Evolutionary conservation across 2,888 invertebrate species (phyloP).

Genomic region (Sphecodes monilicornis): DNA sequence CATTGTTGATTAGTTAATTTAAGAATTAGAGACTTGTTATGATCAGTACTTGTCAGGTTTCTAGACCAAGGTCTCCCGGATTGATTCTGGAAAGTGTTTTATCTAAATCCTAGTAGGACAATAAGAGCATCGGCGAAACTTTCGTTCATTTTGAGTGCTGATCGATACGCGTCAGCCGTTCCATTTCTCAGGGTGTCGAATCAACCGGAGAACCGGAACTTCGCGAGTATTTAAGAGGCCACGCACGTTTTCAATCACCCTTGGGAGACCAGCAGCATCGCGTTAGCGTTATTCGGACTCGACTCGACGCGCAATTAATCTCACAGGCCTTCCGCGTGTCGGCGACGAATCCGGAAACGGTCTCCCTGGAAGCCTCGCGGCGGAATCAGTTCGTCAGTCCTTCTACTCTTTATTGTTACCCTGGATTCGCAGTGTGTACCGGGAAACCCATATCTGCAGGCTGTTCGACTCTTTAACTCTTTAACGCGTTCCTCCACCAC

Average conservation of each 20-base stretch:
- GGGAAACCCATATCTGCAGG: not conserved
- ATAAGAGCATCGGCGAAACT: not conserved
- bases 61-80: not conserved
- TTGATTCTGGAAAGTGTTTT: not conserved
- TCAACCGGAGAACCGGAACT: constrained; percentile 7
- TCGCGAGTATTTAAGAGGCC: not conserved
- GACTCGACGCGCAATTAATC: constrained; percentile 28
- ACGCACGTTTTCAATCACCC: constrained; percentile 35
- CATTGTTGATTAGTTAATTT: no score
- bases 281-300: constrained; percentile 18
- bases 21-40: no score
- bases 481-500: not conserved
- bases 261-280: constrained; percentile 1
- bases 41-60: no score
- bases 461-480: not conserved
- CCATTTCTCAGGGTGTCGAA: constrained; percentile 14
- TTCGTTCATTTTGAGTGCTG: not conserved
- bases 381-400: not conserved
- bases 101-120: not conserved
- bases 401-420: not conserved
- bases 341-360: constrained; percentile 22
- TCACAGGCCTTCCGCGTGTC: constrained; percentile 32
- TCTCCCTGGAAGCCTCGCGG: constrained; percentile 8
- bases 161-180: not conserved
- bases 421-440: not conserved